Conservation (phyloP, 2,113 vertebrate species). For the Motacilla alba region DNA sequence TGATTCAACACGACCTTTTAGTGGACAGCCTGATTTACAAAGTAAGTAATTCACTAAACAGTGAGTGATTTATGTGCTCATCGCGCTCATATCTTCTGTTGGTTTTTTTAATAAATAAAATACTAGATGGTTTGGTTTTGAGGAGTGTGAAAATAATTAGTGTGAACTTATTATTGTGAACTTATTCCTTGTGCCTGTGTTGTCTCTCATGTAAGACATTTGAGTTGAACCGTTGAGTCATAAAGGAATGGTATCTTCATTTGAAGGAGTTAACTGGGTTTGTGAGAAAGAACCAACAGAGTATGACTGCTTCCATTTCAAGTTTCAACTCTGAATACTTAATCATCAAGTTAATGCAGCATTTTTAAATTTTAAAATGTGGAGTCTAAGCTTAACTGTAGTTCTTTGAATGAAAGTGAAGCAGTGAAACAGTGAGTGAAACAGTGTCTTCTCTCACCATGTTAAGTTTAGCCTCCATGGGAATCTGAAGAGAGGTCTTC, state of each 20-base stretch:
- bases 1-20: constrained; percentile 92
- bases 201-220: background rate
- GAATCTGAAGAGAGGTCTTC: background rate
- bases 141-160: background rate
- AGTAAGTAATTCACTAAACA: constrained; percentile 73
- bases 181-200: background rate
- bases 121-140: background rate
- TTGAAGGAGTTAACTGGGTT: background rate
- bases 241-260: background rate
- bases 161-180: background rate
- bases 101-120: background rate
- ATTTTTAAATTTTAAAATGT: background rate
- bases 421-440: background rate
- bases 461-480: background rate
- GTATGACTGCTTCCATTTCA: background rate
- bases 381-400: background rate
- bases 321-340: background rate
- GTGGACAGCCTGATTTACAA: constrained; percentile 98
- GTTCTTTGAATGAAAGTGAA: background rate
- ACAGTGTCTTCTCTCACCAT: background rate
- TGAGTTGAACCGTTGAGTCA: background rate
- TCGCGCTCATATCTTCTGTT: background rate
- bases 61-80: background rate
- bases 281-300: background rate
- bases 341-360: background rate